A percentile compares a stretch with the other conserved stretches of the same genome.
Evolutionary conservation across 1,140 invertebrate genomes (phyloP).

Genomic region (Ips typographus): DNA sequence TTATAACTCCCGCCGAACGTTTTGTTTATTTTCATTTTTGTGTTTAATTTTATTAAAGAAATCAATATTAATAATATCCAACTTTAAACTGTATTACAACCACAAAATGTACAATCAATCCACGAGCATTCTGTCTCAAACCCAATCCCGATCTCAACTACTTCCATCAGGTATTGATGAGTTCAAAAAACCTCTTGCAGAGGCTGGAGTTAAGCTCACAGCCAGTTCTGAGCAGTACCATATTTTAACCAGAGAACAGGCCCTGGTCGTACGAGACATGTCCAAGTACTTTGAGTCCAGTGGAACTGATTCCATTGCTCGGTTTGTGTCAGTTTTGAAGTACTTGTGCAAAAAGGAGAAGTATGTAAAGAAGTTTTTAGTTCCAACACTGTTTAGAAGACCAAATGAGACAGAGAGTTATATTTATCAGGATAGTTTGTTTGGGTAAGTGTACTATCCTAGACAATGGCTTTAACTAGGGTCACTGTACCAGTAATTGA

Average conservation of each 20-base stretch:
- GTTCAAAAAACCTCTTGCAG: constrained; percentile 8
- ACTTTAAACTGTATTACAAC: no score
- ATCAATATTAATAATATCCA: no score
- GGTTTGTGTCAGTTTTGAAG: constrained; percentile 51
- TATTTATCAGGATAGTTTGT: constrained; percentile 52
- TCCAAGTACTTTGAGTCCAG: constrained; percentile 43
- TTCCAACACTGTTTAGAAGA: constrained; percentile 40
- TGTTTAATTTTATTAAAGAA: no score
- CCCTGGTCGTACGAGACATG: constrained; percentile 45
- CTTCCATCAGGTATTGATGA: constrained; percentile 4
- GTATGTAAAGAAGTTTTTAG: constrained; percentile 49
- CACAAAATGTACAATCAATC: background rate
- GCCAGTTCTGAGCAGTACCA: constrained; percentile 34
- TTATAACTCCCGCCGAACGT: no score
- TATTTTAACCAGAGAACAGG: constrained; percentile 45
- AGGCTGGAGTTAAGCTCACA: constrained; percentile 22
- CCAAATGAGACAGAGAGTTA: constrained; percentile 26
- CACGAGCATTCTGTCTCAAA: background rate
- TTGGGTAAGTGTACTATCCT: constrained; percentile 31
- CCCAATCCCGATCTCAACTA: background rate
- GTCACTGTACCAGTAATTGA: background rate
- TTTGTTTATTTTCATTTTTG: no score
- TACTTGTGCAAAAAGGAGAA: constrained; percentile 47
- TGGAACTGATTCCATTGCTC: constrained; percentile 44
- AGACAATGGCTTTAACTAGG: background rate